Conservation (phyloP, 92 coral and sea anemone genomes). For the Anthopleura xanthogrammica region DNA sequence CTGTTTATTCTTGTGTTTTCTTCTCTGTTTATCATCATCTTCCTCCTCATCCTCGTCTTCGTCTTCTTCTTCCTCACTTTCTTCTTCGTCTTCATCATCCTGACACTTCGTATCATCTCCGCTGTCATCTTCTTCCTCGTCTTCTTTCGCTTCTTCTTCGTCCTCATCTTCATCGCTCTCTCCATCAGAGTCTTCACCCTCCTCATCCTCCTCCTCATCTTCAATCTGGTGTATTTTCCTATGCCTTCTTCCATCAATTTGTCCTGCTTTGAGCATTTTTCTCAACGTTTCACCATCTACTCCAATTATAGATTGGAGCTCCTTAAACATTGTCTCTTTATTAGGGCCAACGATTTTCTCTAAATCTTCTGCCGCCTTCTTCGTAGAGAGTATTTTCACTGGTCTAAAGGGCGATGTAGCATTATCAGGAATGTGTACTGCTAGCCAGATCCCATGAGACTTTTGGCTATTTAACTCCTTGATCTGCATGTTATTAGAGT, state of each 20-base stretch:
- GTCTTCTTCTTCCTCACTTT: constrained; percentile 30
- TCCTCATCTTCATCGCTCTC: constrained; percentile 38
- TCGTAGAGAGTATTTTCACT: constrained; percentile 65
- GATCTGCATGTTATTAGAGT: constrained; percentile 75
- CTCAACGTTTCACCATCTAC: constrained; percentile 63
- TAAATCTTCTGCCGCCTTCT: constrained; percentile 72
- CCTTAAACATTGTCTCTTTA: constrained; percentile 75
- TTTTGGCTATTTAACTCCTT: constrained; percentile 78
- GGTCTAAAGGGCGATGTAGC: constrained; percentile 46
- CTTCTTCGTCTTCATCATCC: constrained; percentile 23
- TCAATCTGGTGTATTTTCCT: constrained; percentile 23
- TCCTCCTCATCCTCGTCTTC: constrained; percentile 40
- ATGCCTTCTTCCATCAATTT: constrained; percentile 30
- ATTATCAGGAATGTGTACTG: constrained; percentile 96
- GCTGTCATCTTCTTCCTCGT: constrained; percentile 19
- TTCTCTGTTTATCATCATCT: constrained; percentile 5
- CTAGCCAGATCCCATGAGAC: constrained; percentile 82
- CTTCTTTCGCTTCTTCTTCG: constrained; percentile 24
- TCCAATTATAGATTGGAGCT: constrained; percentile 74
- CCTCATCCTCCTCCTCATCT: constrained; percentile 41
- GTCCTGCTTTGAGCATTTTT: constrained; percentile 61
- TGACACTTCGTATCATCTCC: constrained; percentile 25
- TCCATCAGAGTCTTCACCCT: constrained; percentile 39
- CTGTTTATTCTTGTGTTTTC: constrained; percentile 13
- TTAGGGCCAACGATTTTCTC: constrained; percentile 80